A percentile compares a stretch with the other conserved stretches of the same genome.
These are phyloP conservation scores for Myotis pilosus DNA, from an alignment of 2,797 vertebrate genomes.

Conservation along the genomic window DNA sequence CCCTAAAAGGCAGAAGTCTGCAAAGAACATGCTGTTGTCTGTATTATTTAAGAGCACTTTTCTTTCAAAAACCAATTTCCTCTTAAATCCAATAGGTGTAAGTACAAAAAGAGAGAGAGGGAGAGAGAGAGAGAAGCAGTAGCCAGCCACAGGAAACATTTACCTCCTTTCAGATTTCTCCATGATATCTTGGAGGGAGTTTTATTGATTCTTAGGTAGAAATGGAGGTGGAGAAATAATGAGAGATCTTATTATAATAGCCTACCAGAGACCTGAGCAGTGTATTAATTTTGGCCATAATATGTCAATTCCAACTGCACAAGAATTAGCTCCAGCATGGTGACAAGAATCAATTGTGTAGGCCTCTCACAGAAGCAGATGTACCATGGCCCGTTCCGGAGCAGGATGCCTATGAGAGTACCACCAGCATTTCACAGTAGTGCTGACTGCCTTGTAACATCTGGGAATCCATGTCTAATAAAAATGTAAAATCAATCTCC, in stretches of 20 bases:
- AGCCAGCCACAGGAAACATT: background rate
- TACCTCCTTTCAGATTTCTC: background rate
- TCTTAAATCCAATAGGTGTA: background rate
- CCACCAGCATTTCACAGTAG: background rate
- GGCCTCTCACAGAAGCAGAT: background rate
- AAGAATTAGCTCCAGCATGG: background rate
- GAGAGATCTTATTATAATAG: background rate
- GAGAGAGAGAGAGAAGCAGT: background rate
- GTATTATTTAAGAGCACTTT: background rate
- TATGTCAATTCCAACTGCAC: background rate
- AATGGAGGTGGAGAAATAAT: background rate
- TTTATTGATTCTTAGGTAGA: background rate
- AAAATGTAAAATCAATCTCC: background rate
- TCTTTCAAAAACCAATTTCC: slow-evolving; percentile 31
- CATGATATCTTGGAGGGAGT: background rate
- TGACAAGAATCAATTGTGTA: background rate
- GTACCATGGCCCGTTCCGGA: background rate
- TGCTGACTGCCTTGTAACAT: background rate
- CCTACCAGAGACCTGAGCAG: background rate
- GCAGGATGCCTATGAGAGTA: background rate
- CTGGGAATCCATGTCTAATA: background rate
- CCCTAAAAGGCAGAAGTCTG: background rate
- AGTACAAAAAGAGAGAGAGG: background rate
- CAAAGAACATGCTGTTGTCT: background rate
- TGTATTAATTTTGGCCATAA: background rate